Base-by-base conservation (phyloP, 2,888 invertebrate genomes). In the Synanthedon andrenaeformis region DNA sequence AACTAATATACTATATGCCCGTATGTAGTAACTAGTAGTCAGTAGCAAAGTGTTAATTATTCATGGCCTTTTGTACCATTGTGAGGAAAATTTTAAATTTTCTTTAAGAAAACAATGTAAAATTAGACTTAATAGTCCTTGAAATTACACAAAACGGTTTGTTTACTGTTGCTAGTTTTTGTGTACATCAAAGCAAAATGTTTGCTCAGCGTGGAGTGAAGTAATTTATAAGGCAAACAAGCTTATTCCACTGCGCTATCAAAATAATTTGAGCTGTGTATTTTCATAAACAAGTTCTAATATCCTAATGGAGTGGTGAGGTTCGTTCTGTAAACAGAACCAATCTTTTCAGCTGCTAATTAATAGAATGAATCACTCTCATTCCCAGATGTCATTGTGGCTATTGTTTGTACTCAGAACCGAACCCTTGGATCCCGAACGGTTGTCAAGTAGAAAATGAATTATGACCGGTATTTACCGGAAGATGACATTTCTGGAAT, bases 401-500 rank as follows among this genome's bases (percentile, higher is more conserved):
- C 54, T 59, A 63, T 66, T 71, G 70, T 72, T 75, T 74, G 58
- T 57, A 54, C 55, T 57, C 57, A 58, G 54, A 59, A 64, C 61
- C 60, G 56, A 64, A 62, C 62, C 61, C 62, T 62, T 59, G 54
- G 56, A 58, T 53, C 57, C 53, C 57, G 55, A 49, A 63, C 59
- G 58, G 59, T 62, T 63, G 70, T 66, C 67, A 51, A 41, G 28
- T 23, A 23, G 23, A 69, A 72, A 74, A 81, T 83, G 78, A 82
- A 74, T 82, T 77, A 82, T 75, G 67, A 66, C 63, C 66, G 68
- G 71, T 82, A 81, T 84, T 83, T 82, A 83, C 82, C 72, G 77
- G 77, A 80, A 83, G 81, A 83, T 82, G 85, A 82, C 85, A 83
- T 83, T 84, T 79, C 82, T 82, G 66, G 81, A 78, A 81, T 81